phyloP scores from a whole-genome alignment of 2,888 invertebrate species.

The Amphiduros pacificus region DNA sequence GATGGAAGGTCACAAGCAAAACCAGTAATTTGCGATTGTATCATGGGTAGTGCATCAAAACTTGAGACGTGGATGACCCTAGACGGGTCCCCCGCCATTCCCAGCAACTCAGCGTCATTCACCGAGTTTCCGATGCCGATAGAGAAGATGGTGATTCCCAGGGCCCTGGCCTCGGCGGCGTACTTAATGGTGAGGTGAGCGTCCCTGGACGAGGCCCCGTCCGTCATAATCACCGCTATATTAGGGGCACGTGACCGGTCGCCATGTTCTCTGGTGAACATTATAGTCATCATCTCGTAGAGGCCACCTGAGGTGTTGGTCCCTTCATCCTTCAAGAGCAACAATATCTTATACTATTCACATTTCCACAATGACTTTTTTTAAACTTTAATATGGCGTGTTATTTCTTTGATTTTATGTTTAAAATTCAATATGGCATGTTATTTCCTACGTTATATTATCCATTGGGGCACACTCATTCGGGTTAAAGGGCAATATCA shows the following conservation, averaged over 20 bases:
- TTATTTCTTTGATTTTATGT: no score
- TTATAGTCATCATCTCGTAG: slow-evolving; percentile 22
- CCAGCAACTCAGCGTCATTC: slow-evolving; percentile 33
- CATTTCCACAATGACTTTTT: no score
- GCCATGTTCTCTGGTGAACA: slow-evolving; percentile 39
- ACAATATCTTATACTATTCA: no score
- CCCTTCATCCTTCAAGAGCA: no score
- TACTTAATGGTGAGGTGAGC: not conserved
- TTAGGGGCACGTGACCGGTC: slow-evolving; percentile 38
- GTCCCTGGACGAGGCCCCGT: slow-evolving; percentile 41
- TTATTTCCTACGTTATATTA: no score
- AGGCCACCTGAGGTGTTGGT: slow-evolving; percentile 8
- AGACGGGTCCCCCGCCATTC: slow-evolving; percentile 38
- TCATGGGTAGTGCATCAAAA: slow-evolving; percentile 35
- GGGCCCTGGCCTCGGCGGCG: not conserved
- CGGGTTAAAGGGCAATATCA: no score
- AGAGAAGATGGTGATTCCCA: not conserved
- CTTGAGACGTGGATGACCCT: slow-evolving; percentile 38
- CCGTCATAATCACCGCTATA: slow-evolving; percentile 37
- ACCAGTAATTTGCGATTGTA: slow-evolving; percentile 35
- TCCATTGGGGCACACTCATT: no score
- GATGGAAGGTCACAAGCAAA: slow-evolving; percentile 36
- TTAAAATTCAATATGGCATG: no score
- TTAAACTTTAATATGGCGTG: no score
- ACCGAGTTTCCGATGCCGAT: not conserved